A percentile compares a stretch with the other conserved stretches of the same genome.
phyloP scores from a whole-genome alignment of 2,113 vertebrate species.

The human region GRCh38 chr6:138609001-138609500 shows the following conservation, averaged over 20 bases:
- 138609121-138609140: not conserved
- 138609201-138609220: not conserved
- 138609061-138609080: not conserved
- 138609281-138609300: too few relatives aligned
- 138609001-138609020: not conserved
- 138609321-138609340: not conserved
- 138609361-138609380: not conserved
- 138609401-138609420: not conserved
- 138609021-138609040: not conserved
- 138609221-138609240: not conserved
- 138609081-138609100: not conserved
- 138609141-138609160: slow-evolving; percentile 44
- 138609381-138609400: not conserved
- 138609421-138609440: not conserved
- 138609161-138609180: not conserved
- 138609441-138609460: not conserved
- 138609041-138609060: not conserved
- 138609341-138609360: not conserved
- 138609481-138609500: too few relatives aligned
- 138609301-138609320: rapidly evolving
- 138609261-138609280: not conserved
- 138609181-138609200: too few relatives aligned
- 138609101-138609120: not conserved
- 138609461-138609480: too few relatives aligned
- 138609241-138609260: rapidly evolving